Base-by-base conservation (phyloP, 2,797 vertebrate genomes). In the Acipenser ruthenus region DNA sequence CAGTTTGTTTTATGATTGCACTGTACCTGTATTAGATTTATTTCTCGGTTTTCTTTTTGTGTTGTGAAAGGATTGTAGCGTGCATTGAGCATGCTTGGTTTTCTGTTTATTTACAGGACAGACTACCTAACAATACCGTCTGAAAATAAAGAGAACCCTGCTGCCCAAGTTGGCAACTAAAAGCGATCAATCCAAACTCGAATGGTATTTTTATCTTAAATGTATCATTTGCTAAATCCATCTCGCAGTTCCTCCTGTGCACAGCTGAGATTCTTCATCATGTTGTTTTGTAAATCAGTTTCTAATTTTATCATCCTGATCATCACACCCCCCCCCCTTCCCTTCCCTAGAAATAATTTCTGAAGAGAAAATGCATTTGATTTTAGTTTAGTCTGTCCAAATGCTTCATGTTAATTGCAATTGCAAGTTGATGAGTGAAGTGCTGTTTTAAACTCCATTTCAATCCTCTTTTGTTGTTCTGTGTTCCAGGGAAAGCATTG, bases 51-150 rank as follows among this genome's bases (percentile, higher is more conserved):
- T 49, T 13, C n/a, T 6, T 11, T 67, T 56, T 11, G 37, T 4
- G 10, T 13, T 61, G 23, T 53, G 18, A 47, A 15, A 10, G 8
- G 9, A 47, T 58, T 62, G 10, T 60, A 1, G 10, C 6, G 58
- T 66, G 10, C 55, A 9, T 10, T 59, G 13, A 18, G 51, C 50
- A 63, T 60, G 64, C 61, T 85, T 78, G 83, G 82, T 77, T 69
- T 18, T 77, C 53, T 62, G 70, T 84, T 70, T 77, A 58, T 76
- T 83, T 69, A 23, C 83, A 99, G 95, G 84, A 93, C 93, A 82
- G 92, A 97, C 88, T 97, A 97, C 81, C 90, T 99, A 75, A 95
- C 95, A 12, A 90, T 99, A 79, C 94, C 95, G 0, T 96, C 94
- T 10, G 94, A 94, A 83, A 94, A 94, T 84, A 97, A 96, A 90